These are phyloP conservation scores for Micrastur ruficollis DNA, from an alignment of 2,797 vertebrate species.

Conservation along the genomic window DNA sequence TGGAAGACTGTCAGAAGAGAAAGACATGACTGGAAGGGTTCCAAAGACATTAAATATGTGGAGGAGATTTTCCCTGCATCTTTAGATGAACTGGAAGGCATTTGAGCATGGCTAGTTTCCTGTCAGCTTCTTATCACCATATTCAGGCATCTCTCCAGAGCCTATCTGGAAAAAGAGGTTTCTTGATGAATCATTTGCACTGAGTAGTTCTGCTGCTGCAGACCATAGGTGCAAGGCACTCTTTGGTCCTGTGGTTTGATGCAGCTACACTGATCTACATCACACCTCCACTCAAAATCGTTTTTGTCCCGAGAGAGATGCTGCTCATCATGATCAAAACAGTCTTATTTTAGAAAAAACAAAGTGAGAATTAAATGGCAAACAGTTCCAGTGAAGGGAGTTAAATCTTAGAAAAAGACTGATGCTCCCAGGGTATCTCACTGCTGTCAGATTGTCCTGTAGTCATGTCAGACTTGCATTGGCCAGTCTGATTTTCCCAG, in stretches of 20 bases:
- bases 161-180: not conserved
- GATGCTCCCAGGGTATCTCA: not conserved
- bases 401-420: not conserved
- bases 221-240: not conserved
- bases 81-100: not conserved
- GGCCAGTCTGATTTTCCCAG: not conserved
- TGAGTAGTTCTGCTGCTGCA: not conserved
- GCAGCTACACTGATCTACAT: not conserved
- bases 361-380: not conserved
- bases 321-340: not conserved
- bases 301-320: not conserved
- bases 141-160: not conserved
- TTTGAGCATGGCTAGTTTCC: not conserved
- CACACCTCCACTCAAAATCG: not conserved
- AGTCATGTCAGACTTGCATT: not conserved
- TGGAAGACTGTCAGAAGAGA: constrained; percentile 17
- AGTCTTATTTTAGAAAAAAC: not conserved
- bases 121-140: constrained; percentile 3
- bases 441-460: not conserved
- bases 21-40: not conserved
- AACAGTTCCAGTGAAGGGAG: not conserved
- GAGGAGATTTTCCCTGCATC: not conserved
- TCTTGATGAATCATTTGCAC: not conserved
- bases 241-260: not conserved
- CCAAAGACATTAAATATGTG: not conserved